These are phyloP conservation scores for Nineta flava DNA, from an alignment of 2,888 invertebrate genomes.

Conservation along the genomic window DNA sequence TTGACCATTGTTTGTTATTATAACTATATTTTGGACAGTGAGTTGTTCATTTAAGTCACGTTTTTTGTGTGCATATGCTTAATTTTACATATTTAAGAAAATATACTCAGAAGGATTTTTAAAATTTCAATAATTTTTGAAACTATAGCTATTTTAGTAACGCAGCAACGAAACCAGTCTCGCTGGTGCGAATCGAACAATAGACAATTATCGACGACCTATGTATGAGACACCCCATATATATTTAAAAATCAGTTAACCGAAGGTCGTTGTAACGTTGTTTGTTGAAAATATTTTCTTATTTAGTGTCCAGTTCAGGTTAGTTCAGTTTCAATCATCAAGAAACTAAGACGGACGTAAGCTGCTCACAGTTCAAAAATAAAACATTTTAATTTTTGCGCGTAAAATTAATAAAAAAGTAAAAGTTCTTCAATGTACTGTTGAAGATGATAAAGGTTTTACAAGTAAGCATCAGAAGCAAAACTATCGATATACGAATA, in stretches of 20 bases:
- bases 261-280: not conserved
- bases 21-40: too few relatives aligned
- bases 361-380: not conserved
- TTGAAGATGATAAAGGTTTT: conserved; percentile 10
- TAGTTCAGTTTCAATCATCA: not conserved
- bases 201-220: too few relatives aligned
- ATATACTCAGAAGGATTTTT: not conserved
- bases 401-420: conserved; percentile 8
- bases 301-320: conserved; percentile 2
- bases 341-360: not conserved
- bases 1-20: too few relatives aligned
- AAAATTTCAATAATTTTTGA: not conserved
- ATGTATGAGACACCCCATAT: not conserved
- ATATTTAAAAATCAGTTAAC: conserved; percentile 1
- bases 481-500: conserved; percentile 10
- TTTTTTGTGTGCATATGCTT: too few relatives aligned
- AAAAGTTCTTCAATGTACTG: conserved; percentile 10
- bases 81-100: not conserved
- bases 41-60: too few relatives aligned
- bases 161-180: not conserved
- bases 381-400: not conserved
- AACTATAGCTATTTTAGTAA: conserved; percentile 2
- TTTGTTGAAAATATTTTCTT: not conserved
- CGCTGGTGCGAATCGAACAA: too few relatives aligned
- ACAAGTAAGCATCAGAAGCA: conserved; percentile 13